Evolutionary conservation across 2,113 vertebrate species (phyloP).

Genomic region (Tichodroma muraria): DNA sequence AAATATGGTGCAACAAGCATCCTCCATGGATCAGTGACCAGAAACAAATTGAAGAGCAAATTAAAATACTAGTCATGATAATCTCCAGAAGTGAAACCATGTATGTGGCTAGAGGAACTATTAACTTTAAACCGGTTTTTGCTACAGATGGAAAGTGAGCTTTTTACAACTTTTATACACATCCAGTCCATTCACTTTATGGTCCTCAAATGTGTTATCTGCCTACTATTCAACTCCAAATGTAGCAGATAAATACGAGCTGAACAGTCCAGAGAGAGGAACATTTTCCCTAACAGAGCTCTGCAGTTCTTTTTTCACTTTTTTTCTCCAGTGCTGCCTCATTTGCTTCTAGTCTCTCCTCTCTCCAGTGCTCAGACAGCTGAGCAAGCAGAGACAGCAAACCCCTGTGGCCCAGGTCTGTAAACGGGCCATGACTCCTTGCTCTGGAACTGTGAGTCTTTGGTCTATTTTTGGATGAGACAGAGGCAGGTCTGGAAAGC

Average conservation of each 20-base stretch:
- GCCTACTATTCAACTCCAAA: not conserved
- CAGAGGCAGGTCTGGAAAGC: not conserved
- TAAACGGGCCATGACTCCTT: not conserved
- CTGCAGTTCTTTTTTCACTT: not conserved
- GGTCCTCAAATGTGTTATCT: not conserved
- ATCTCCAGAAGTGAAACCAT: not conserved
- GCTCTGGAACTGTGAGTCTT: not conserved
- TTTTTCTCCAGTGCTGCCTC: not conserved
- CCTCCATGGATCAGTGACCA: not conserved
- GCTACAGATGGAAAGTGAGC: not conserved
- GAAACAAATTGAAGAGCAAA: not conserved
- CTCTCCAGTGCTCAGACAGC: not conserved
- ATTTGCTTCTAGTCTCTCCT: not conserved
- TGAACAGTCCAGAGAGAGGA: not conserved
- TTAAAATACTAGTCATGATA: not conserved
- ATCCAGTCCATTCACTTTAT: not conserved
- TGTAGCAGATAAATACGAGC: not conserved
- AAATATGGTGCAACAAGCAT: not conserved
- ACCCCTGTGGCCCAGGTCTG: not conserved
- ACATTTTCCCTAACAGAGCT: not conserved
- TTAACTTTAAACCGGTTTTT: not conserved
- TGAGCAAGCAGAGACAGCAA: not conserved
- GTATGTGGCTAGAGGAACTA: not conserved
- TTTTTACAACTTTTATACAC: not conserved
- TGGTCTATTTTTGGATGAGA: not conserved